Evolutionary conservation across 1,140 invertebrate species (phyloP).

Genomic region (Anagrus nilaparvatae): DNA sequence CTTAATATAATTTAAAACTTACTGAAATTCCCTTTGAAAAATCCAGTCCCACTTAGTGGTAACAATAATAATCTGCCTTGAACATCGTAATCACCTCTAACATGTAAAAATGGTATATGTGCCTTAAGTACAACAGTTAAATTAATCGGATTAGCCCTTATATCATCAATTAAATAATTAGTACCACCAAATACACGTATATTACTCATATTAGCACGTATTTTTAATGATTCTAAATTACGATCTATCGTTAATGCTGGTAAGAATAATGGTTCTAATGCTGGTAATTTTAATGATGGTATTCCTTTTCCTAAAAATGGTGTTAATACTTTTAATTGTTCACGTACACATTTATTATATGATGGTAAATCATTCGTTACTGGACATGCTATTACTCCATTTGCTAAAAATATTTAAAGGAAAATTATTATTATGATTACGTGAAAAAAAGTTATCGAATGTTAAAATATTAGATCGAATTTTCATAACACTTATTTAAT

Average conservation of each 20-base stretch:
- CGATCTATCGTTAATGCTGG: constrained; percentile 53
- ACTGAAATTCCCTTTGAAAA: constrained; percentile 61
- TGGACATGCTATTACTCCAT: constrained; percentile 30
- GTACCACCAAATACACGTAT: constrained; percentile 50
- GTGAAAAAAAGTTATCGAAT: no score
- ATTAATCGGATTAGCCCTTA: constrained; percentile 52
- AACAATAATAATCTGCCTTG: constrained; percentile 53
- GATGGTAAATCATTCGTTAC: constrained; percentile 23
- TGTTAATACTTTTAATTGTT: constrained; percentile 46
- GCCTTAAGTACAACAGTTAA: constrained; percentile 47
- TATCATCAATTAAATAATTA: constrained; percentile 50
- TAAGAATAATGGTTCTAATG: constrained; percentile 53
- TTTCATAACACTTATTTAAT: no score
- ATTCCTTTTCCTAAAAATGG: constrained; percentile 51
- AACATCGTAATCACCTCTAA: constrained; percentile 57
- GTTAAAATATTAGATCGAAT: no score
- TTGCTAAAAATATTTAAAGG: constrained; percentile 31
- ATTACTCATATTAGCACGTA: constrained; percentile 56
- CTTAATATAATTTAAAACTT: no score
- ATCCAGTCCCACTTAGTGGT: constrained; percentile 54
- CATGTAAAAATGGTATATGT: constrained; percentile 46
- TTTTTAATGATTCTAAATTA: constrained; percentile 50
- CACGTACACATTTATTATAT: constrained; percentile 48
- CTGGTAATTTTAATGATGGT: constrained; percentile 51
- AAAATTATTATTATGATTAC: no score